Base-by-base conservation (phyloP, 2,113 vertebrate genomes). In the Grammatotria lemairii region DNA sequence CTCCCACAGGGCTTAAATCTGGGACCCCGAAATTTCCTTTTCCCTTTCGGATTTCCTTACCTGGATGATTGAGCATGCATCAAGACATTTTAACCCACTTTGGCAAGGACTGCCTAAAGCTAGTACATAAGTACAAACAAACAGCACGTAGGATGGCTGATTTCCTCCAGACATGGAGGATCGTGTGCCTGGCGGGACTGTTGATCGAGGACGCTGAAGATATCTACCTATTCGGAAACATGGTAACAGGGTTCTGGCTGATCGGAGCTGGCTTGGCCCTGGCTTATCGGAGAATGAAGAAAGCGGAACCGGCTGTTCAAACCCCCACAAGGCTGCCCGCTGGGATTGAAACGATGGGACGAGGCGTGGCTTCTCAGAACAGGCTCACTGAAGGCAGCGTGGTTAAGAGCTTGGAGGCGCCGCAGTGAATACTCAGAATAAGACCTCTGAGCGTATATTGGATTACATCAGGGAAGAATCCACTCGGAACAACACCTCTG, bases 331-430 rank as follows among this genome's bases (percentile, higher is more conserved):
- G 19, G 49, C 19, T n/a, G 19, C 49, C 9, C 9, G 5, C 19
- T 53, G 49, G 49, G 49, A 53, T 53, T 53, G 49, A 0, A n/a
- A 53, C 3, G 9, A 53, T 53, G 19, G 19, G 49, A 53, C 9
- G 5, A 53, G 49, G 49, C 0, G 2, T 1, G 1, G 0, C 5
- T n/a, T n/a, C 49, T 53, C 49, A n/a, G 19, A 53, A 53, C 0
- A 9, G 9, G 19, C 1, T 53, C 49, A n/a, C 19, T 53, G 49
- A 53, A 0, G 0, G 49, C 49, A 53, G 49, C 49, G 0, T 1
- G 19, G 49, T n/a, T 10, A n/a, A 53, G 49, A 53, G 1, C 9
- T 53, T 53, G 19, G 49, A 51, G 19, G 0, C 1, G 1, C 3
- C 0, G 9, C 49, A 3, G 49, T 51, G 49, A 51, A 51, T 5